Percentiles rank a stretch among this genome's conserved stretches.
Evolutionary conservation across 2,797 vertebrate species (phyloP).

Genomic region (Euphonia xanthogaster): DNA sequence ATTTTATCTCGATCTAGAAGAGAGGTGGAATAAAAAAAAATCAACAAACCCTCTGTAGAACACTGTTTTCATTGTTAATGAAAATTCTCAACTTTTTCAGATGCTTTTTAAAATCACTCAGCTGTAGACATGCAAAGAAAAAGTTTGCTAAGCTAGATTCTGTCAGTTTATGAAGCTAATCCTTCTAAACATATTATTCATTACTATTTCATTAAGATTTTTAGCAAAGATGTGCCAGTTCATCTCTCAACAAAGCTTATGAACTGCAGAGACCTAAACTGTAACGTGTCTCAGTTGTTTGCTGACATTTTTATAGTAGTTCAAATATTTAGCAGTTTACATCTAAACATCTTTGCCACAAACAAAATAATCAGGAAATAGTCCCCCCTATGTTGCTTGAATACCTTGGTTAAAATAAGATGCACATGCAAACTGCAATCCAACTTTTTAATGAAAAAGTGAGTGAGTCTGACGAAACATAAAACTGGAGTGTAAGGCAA

Average conservation of each 20-base stretch:
- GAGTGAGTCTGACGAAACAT: not conserved
- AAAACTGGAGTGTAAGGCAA: not conserved
- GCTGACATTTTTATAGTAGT: not conserved
- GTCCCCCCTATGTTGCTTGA: not conserved
- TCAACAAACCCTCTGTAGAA: not conserved
- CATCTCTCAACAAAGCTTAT: not conserved
- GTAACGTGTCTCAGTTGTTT: not conserved
- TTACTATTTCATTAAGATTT: not conserved
- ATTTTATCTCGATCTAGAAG: not conserved
- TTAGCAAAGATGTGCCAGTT: not conserved
- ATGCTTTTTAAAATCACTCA: not conserved
- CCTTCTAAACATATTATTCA: not conserved
- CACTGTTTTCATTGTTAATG: not conserved
- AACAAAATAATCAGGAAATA: not conserved
- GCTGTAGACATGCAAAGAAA: not conserved
- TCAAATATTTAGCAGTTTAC: not conserved
- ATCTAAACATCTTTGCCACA: not conserved
- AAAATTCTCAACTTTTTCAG: not conserved
- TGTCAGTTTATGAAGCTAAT: not conserved
- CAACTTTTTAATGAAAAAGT: not conserved
- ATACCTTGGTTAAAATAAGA: not conserved
- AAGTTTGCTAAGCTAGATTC: not conserved
- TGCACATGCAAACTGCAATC: not conserved
- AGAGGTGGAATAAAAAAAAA: not conserved
- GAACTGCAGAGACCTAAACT: not conserved